A percentile compares a stretch with the other conserved stretches of the same genome.
Conservation (phyloP, 1,140 invertebrate genomes). For the Drosophila arizonae region DNA sequence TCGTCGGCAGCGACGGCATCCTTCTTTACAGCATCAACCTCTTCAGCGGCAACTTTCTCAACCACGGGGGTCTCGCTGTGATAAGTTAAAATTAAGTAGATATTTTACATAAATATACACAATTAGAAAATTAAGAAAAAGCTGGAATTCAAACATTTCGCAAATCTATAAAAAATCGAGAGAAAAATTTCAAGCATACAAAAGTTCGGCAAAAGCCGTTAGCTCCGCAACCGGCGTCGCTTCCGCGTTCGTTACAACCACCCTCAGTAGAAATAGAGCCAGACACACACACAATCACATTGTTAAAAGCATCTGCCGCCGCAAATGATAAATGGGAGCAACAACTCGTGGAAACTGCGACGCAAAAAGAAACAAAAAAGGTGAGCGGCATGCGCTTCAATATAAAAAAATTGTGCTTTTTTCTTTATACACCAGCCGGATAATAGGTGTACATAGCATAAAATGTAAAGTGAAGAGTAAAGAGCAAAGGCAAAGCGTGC, state of each 20-base stretch:
- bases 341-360: conserved; percentile 75
- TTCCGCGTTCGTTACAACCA: conserved; percentile 47
- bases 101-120: not conserved
- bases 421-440: conserved; percentile 36
- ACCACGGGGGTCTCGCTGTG: conserved; percentile 78
- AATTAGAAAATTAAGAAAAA: not conserved
- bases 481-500: conserved; percentile 56
- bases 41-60: conserved; percentile 78
- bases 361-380: conserved; percentile 64
- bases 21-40: conserved; percentile 79
- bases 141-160: not conserved
- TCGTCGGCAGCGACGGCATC: conserved; percentile 62
- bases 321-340: conserved; percentile 72
- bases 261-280: conserved; percentile 30
- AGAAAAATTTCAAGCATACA: conserved; percentile 18
- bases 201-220: conserved; percentile 29
- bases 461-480: conserved; percentile 37
- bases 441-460: conserved; percentile 46
- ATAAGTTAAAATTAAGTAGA: conserved; percentile 4
- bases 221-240: conserved; percentile 14
- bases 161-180: conserved; percentile 18
- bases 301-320: conserved; percentile 64
- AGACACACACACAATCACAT: conserved; percentile 24
- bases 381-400: conserved; percentile 60
- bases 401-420: conserved; percentile 35